phyloP scores from a whole-genome alignment of 2,888 invertebrate genomes.

The Yponomeuta plumbellus region DNA sequence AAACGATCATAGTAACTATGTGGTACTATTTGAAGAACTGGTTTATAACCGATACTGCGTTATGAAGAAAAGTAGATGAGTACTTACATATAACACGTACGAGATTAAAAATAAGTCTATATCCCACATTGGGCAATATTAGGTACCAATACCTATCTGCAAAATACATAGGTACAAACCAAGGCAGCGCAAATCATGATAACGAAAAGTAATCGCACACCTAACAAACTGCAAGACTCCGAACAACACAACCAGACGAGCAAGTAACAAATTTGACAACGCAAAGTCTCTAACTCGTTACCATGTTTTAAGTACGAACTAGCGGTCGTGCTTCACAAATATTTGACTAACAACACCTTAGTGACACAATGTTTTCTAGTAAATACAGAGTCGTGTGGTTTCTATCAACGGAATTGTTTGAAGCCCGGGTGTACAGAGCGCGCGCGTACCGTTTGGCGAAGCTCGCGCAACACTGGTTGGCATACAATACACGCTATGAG shows the following conservation, averaged over 20 bases:
- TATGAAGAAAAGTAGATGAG: no score
- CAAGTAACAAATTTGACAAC: conserved; percentile 11
- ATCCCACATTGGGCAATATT: background rate
- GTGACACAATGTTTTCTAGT: background rate
- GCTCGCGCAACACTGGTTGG: conserved; percentile 62
- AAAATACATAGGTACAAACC: background rate
- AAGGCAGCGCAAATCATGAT: background rate
- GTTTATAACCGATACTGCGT: no score
- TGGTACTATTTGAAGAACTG: no score
- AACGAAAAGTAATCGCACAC: conserved; percentile 16
- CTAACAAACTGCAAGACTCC: conserved; percentile 23
- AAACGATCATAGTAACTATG: no score
- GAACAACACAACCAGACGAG: conserved; percentile 21
- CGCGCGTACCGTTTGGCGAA: conserved; percentile 59
- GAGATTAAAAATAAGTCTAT: no score
- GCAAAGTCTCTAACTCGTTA: background rate
- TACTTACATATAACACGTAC: no score
- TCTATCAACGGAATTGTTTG: conserved; percentile 3
- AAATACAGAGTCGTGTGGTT: conserved; percentile 10
- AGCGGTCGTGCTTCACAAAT: conserved; percentile 1
- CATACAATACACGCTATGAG: conserved; percentile 6
- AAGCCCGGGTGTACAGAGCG: conserved; percentile 30
- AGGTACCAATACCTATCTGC: background rate
- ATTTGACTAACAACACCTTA: background rate
- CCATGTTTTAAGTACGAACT: conserved; percentile 11